Conservation (phyloP, 2,888 invertebrate genomes). For the Argyresthia albistria region DNA sequence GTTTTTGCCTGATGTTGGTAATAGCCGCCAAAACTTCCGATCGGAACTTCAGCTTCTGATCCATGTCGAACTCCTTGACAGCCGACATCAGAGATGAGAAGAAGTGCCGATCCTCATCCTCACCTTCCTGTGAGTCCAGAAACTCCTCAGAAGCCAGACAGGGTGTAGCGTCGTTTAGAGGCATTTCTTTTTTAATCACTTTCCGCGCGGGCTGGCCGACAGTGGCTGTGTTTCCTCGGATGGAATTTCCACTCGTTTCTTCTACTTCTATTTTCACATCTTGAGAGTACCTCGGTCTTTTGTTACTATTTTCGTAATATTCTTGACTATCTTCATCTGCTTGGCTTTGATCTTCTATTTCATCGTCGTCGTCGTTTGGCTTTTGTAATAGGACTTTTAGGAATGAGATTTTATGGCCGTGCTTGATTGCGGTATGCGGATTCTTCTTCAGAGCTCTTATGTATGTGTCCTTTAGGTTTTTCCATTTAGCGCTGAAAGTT, state of each 20-base stretch:
- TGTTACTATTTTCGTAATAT: too few species aligned
- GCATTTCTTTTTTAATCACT: too few species aligned
- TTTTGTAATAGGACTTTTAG: slow-evolving; percentile 28
- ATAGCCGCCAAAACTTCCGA: slow-evolving; percentile 38
- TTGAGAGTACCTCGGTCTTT: too few species aligned
- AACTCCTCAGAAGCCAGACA: too few species aligned
- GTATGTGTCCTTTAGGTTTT: slow-evolving; percentile 52
- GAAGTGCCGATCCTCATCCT: slow-evolving; percentile 47
- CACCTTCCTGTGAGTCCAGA: slow-evolving; percentile 5
- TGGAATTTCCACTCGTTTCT: too few species aligned
- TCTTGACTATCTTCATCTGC: too few species aligned
- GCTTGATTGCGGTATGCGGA: slow-evolving; percentile 15
- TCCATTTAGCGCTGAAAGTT: slow-evolving; percentile 50
- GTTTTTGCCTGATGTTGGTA: slow-evolving; percentile 26
- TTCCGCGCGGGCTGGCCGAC: too few species aligned
- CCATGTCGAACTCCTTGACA: slow-evolving; percentile 42
- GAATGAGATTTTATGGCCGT: slow-evolving; percentile 43
- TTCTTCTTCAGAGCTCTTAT: slow-evolving; percentile 36
- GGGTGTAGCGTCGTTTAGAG: too few species aligned
- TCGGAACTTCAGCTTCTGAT: slow-evolving; percentile 49
- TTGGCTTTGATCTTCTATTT: too few species aligned
- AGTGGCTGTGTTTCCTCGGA: too few species aligned
- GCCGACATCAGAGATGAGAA: slow-evolving; percentile 51
- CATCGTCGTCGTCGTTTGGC: too few species aligned
- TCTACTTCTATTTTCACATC: too few species aligned